These are phyloP conservation scores for Matsumyia berberina DNA, from an alignment of 2,888 invertebrate species.

Conservation along the genomic window DNA sequence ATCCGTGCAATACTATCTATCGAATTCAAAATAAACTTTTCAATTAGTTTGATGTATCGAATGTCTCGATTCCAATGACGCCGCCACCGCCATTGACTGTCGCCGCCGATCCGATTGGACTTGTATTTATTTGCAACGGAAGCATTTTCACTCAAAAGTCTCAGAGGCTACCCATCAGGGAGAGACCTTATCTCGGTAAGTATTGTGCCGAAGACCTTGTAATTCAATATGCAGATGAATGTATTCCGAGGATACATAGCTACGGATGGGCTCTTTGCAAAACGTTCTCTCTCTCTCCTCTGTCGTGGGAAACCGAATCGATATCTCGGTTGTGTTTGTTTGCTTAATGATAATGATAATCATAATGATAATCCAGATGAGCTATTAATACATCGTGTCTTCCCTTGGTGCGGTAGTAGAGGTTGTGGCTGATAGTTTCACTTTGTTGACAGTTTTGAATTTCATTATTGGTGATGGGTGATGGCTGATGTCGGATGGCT, in stretches of 20 bases:
- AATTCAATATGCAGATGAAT: conserved; percentile 37
- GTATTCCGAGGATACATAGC: too few relatives aligned
- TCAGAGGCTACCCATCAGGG: background rate
- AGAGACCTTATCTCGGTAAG: background rate
- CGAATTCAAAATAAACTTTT: conserved; percentile 44
- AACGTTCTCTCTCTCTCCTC: too few relatives aligned
- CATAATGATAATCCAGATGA: too few relatives aligned
- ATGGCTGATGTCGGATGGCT: too few relatives aligned
- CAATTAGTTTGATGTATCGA: conserved; percentile 53
- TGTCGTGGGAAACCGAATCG: conserved; percentile 42
- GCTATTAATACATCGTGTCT: conserved; percentile 1
- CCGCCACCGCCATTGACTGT: background rate
- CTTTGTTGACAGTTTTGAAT: conserved; percentile 13
- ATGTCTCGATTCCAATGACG: conserved; percentile 15
- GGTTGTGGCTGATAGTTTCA: conserved; percentile 32
- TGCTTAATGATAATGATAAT: conserved; percentile 8
- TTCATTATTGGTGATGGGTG: conserved; percentile 1
- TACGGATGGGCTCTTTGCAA: conserved; percentile 13
- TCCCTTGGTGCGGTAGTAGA: background rate
- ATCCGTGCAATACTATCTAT: conserved; percentile 8
- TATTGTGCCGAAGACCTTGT: conserved; percentile 33
- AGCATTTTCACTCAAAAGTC: conserved; percentile 10
- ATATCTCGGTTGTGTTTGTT: conserved; percentile 45
- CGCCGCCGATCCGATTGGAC: conserved; percentile 36
- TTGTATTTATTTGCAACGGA: conserved; percentile 47